Conservation (phyloP, 2,888 invertebrate genomes). For the Leptopilina drosophilae region DNA sequence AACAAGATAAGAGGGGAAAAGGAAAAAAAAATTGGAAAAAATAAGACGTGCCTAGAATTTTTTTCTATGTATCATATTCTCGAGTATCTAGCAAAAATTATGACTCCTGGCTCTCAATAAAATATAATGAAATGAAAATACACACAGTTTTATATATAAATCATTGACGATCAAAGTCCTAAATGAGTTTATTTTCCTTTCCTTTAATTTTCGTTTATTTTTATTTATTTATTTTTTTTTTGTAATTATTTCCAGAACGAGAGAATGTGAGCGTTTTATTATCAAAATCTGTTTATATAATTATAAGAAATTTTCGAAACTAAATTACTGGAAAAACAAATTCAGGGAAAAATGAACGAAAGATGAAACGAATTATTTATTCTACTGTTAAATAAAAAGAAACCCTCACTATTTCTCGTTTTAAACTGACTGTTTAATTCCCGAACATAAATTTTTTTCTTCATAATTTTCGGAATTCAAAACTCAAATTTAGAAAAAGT, state of each 20-base stretch:
- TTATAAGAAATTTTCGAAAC: no score
- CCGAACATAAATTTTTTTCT: no score
- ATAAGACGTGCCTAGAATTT: slow-evolving; percentile 31
- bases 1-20: not conserved
- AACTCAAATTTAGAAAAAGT: no score
- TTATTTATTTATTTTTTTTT: slow-evolving; percentile 1
- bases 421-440: no score
- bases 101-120: not conserved
- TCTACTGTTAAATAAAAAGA: no score
- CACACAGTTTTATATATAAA: not conserved
- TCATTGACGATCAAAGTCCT: slow-evolving; percentile 23
- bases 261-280: slow-evolving; percentile 11
- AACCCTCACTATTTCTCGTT: no score
- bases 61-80: not conserved
- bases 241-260: slow-evolving; percentile 27
- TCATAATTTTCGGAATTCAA: no score
- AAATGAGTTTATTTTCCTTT: slow-evolving; percentile 13
- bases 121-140: no score
- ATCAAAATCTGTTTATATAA: not conserved
- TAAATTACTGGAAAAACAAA: no score
- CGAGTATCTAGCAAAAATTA: not conserved
- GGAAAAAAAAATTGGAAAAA: not conserved
- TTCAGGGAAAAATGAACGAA: no score
- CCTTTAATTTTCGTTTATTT: no score
- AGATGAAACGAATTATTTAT: no score